phyloP scores from a whole-genome alignment of 1,140 invertebrate genomes.

The Oreohelix idahoensis region DNA sequence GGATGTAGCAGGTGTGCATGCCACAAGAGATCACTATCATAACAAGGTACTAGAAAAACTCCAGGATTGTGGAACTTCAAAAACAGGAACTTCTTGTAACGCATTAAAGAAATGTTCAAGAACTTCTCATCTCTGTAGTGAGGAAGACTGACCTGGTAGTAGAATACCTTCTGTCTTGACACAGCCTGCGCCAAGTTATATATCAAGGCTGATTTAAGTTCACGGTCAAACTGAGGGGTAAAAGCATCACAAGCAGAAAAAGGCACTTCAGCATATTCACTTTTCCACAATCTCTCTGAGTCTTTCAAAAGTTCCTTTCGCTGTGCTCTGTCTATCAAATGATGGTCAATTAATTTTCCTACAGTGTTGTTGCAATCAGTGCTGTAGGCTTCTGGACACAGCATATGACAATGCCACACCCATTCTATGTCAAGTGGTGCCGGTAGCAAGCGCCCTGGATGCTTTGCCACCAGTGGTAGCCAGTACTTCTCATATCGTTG shows the following conservation, averaged over 20 bases:
- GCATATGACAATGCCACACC: conserved; percentile 75
- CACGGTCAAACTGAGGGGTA: conserved; percentile 35
- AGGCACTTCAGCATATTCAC: conserved; percentile 58
- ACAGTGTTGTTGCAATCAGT: conserved; percentile 71
- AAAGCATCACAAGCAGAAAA: conserved; percentile 52
- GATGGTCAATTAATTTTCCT: conserved; percentile 71
- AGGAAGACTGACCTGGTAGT: conserved; percentile 74
- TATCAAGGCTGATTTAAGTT: conserved; percentile 45
- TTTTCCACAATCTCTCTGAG: conserved; percentile 57
- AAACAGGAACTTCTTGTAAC: conserved; percentile 74
- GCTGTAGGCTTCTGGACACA: conserved; percentile 71
- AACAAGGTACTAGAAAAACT: conserved; percentile 75
- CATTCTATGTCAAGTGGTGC: conserved; percentile 75
- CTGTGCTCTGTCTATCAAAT: conserved; percentile 61
- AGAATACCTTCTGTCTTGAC: conserved; percentile 70
- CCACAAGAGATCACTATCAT: conserved; percentile 75
- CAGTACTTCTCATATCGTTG: conserved; percentile 74
- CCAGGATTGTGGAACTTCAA: conserved; percentile 72
- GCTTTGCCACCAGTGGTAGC: conserved; percentile 72
- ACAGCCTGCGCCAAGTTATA: conserved; percentile 72
- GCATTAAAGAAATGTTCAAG: conserved; percentile 67
- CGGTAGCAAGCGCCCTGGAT: conserved; percentile 54
- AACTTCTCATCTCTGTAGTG: conserved; percentile 73
- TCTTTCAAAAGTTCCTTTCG: conserved; percentile 47
- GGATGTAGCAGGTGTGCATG: conserved; percentile 75